A percentile compares a stretch with the other conserved stretches of the same genome.
These are phyloP conservation scores for Drosophila mulleri DNA, from an alignment of 2,888 invertebrate genomes.

Conservation along the genomic window DNA sequence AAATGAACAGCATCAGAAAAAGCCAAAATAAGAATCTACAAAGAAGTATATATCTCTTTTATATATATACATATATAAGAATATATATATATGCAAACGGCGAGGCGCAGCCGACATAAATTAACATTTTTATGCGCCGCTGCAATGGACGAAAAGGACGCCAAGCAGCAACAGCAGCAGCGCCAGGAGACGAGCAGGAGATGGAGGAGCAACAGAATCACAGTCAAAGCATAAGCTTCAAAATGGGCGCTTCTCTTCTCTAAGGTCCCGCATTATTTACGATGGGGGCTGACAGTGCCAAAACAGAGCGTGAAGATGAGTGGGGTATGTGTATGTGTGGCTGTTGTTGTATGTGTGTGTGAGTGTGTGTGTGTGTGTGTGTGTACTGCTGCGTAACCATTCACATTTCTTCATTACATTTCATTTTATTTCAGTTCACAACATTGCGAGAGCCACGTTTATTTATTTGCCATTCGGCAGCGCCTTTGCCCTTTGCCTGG, in stretches of 20 bases:
- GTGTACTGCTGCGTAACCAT: slow-evolving; percentile 50
- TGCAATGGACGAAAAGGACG: slow-evolving; percentile 65
- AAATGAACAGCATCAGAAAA: slow-evolving; percentile 49
- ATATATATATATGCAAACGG: slow-evolving; percentile 63
- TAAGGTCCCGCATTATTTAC: slow-evolving; percentile 78
- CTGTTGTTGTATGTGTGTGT: neutral
- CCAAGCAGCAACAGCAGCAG: slow-evolving; percentile 17
- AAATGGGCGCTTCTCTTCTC: slow-evolving; percentile 67
- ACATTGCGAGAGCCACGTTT: slow-evolving; percentile 61
- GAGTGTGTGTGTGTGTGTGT: slow-evolving; percentile 8
- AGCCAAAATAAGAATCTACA: slow-evolving; percentile 29
- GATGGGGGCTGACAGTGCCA: slow-evolving; percentile 57
- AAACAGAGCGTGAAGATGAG: slow-evolving; percentile 45
- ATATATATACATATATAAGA: slow-evolving; percentile 8
- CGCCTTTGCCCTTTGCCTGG: slow-evolving; percentile 62
- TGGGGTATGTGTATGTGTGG: slow-evolving; percentile 13
- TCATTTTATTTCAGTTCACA: slow-evolving; percentile 70
- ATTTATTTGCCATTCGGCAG: slow-evolving; percentile 75
- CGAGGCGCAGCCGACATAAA: slow-evolving; percentile 74
- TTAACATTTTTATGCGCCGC: slow-evolving; percentile 79
- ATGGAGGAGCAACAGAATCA: slow-evolving; percentile 45
- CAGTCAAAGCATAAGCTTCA: slow-evolving; percentile 63
- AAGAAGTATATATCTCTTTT: slow-evolving; percentile 29
- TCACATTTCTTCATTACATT: slow-evolving; percentile 77
- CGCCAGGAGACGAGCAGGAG: neutral